Base-by-base conservation (phyloP, 1,140 invertebrate genomes). In the Euwallacea similis region DNA sequence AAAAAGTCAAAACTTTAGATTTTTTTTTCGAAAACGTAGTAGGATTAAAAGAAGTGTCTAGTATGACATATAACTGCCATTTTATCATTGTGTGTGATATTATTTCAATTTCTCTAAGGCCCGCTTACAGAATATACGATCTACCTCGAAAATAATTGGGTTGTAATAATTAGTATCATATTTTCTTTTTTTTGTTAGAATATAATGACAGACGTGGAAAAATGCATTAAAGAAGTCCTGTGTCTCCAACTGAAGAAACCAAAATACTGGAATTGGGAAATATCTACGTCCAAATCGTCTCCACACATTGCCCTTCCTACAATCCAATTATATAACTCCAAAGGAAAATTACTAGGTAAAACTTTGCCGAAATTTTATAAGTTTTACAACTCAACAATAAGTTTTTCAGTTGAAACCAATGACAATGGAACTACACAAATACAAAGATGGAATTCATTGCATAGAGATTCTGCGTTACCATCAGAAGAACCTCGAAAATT, bases 281-380 rank as follows among this genome's bases (percentile, higher is more conserved):
- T 86, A 66, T 83, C 80, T 15, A 85, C 84, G 6, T 85, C 84
- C 7, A 83, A 84, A 62, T 85, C 84, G 21, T 85, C 84, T 47
- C 82, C 82, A 15, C 82, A 84, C 67, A 84, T 86, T 21, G 75
- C 79, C 10, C 73, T 86, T 63, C 84, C 84, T 0, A 79, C 81
- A 0, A 85, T 86, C 8, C 75, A 85, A 55, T 75, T 86, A 0
- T 85, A 81, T 68, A 81, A 85, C 71, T 79, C 83, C 60, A 80
- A 81, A 43, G 83, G 84, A 6, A 74, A 80, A 55, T 76, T 85
- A 4, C 71, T 85, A 6, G 69, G 69, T 70, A 61, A 58, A 42
- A 33, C 41, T 61, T 61, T 41, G 10, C 10, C 55, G 7, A 58
- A 9, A 8, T 16, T 58, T 58, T 10, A 10, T 10, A 10, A 58